These are phyloP conservation scores for Hydrochoerus hydrochaeris DNA, from an alignment of 2,113 vertebrate genomes.

Conservation along the genomic window DNA sequence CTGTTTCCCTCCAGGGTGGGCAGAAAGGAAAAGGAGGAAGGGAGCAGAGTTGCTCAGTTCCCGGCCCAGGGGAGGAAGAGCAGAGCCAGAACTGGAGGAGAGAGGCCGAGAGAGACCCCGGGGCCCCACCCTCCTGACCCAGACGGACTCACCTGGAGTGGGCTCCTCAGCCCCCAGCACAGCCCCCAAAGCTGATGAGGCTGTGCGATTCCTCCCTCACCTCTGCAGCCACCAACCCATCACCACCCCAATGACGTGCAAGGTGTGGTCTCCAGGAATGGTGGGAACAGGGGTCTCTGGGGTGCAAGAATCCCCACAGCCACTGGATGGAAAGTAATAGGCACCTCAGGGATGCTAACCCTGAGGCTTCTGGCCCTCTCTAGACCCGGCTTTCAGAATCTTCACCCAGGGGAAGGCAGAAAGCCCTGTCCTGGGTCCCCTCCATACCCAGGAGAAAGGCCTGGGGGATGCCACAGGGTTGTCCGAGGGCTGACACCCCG, in stretches of 20 bases:
- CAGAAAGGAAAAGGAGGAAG: too few species aligned
- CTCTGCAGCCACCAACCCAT: background rate
- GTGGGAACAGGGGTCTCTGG: background rate
- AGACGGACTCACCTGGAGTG: background rate
- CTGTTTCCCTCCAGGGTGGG: background rate
- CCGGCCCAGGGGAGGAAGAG: background rate
- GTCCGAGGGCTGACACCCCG: background rate
- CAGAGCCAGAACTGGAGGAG: background rate
- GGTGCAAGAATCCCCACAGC: background rate
- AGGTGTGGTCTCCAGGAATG: background rate
- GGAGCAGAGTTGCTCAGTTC: background rate
- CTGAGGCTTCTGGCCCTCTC: fast-evolving
- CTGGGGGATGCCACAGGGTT: background rate
- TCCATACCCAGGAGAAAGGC: background rate
- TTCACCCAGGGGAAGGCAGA: background rate
- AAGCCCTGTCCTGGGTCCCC: background rate
- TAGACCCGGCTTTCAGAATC: background rate
- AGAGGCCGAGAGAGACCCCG: background rate
- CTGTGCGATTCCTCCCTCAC: background rate
- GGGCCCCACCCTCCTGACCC: background rate
- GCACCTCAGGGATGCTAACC: background rate
- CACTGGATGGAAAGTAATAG: background rate
- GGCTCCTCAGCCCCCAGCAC: background rate
- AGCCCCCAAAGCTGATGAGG: background rate
- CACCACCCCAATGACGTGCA: fast-evolving